A percentile compares a stretch with the other conserved stretches of the same genome.
phyloP scores from a whole-genome alignment of 2,113 vertebrate species.

The Myiagra hebetior region DNA sequence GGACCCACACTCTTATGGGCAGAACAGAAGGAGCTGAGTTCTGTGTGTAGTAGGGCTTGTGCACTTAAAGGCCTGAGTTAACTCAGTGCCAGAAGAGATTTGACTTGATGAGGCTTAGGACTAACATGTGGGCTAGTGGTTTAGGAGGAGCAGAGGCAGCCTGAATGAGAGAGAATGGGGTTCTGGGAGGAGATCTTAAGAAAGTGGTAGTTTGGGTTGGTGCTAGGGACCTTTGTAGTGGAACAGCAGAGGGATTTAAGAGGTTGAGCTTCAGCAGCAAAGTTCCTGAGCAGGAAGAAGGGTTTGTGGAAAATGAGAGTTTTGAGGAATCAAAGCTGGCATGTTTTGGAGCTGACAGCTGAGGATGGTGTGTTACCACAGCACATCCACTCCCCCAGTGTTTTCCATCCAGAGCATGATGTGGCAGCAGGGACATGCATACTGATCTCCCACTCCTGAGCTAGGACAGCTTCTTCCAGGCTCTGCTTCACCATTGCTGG shows the following conservation, averaged over 20 bases:
- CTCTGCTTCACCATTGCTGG: not conserved
- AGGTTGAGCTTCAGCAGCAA: not conserved
- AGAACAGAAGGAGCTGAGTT: not conserved
- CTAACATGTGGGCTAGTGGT: not conserved
- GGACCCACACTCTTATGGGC: not conserved
- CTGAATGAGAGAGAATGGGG: not conserved
- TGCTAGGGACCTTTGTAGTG: not conserved
- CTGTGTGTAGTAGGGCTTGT: not conserved
- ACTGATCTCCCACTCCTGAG: not conserved
- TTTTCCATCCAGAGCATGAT: not conserved
- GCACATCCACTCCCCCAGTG: not conserved
- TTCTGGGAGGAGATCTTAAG: not conserved
- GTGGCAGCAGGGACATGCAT: not conserved
- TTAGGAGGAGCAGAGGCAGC: not conserved
- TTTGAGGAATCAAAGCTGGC: not conserved
- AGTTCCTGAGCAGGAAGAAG: not conserved
- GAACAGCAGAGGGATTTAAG: not conserved
- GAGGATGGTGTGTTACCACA: not conserved
- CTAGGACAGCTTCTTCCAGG: not conserved
- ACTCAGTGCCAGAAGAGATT: not conserved
- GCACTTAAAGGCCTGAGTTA: not conserved
- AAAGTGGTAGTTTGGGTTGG: not conserved
- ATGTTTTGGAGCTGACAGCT: not conserved
- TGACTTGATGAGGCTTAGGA: rapidly evolving
- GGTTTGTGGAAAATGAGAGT: not conserved